These are phyloP conservation scores for Cactoblastis cactorum DNA, from an alignment of 2,888 invertebrate species.

Conservation along the genomic window DNA sequence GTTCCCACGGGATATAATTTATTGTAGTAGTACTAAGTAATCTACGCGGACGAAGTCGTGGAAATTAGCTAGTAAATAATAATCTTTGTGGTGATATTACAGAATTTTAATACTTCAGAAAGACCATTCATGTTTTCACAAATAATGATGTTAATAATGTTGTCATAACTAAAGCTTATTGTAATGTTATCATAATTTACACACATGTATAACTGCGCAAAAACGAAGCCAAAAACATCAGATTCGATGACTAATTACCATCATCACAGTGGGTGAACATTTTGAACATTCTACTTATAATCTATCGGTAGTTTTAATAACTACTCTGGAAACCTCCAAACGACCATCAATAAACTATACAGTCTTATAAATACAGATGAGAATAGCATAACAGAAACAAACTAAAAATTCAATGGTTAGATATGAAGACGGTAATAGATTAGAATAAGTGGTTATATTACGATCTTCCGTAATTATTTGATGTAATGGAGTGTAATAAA, in stretches of 20 bases:
- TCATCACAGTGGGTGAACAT: conserved; percentile 9
- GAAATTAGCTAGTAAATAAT: too few relatives aligned
- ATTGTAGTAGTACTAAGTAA: too few relatives aligned
- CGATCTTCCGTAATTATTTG: conserved; percentile 10
- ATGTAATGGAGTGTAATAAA: conserved; percentile 3
- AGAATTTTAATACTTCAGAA: too few relatives aligned
- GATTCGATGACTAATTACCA: conserved; percentile 1
- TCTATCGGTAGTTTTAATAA: not conserved
- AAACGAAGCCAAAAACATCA: not conserved
- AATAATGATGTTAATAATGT: too few relatives aligned
- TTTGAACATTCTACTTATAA: conserved; percentile 2
- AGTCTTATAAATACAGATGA: not conserved
- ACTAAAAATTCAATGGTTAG: conserved; percentile 6
- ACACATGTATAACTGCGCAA: not conserved
- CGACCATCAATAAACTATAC: not conserved
- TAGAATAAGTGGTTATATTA: conserved; percentile 11
- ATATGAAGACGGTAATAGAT: conserved; percentile 9
- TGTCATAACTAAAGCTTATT: not conserved
- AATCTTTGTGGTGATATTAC: too few relatives aligned
- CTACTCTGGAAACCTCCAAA: not conserved
- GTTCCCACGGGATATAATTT: too few relatives aligned
- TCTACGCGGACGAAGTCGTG: too few relatives aligned
- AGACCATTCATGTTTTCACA: too few relatives aligned
- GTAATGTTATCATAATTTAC: not conserved
- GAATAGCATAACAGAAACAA: conserved; percentile 1